Conservation (phyloP, 1,140 invertebrate species). For the Sinonovacula constricta region DNA sequence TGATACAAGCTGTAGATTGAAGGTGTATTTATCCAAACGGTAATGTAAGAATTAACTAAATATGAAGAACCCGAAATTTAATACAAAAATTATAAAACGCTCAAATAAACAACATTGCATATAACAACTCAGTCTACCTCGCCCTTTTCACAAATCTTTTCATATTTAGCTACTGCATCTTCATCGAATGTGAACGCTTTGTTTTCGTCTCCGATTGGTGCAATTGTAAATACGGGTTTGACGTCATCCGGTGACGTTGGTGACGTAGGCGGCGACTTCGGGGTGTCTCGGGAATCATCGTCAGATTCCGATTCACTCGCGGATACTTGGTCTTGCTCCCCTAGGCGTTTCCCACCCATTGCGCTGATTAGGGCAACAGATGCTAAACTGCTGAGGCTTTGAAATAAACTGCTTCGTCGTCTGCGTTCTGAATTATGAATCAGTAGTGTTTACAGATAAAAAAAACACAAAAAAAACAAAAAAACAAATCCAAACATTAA, state of each 20-base stretch:
- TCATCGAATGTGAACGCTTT: constrained; percentile 34
- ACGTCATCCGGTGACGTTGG: constrained; percentile 22
- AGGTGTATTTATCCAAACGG: no score
- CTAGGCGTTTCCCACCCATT: constrained; percentile 5
- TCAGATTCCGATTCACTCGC: constrained; percentile 4
- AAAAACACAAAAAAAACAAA: no score
- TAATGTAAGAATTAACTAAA: no score
- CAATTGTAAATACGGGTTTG: constrained; percentile 12
- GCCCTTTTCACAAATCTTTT: not conserved
- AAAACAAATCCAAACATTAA: no score
- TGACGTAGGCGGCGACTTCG: not conserved
- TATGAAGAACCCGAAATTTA: no score
- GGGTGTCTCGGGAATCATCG: not conserved
- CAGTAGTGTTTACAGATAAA: no score
- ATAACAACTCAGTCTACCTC: no score
- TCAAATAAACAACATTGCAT: no score
- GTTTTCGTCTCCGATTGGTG: not conserved
- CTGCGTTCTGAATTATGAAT: constrained; percentile 12
- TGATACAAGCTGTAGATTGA: no score
- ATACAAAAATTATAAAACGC: no score
- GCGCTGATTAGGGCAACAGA: constrained; percentile 42
- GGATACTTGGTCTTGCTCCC: not conserved
- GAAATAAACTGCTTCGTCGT: constrained; percentile 44
- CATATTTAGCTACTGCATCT: not conserved
- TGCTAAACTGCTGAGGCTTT: constrained; percentile 39